A percentile compares a stretch with the other conserved stretches of the same genome.
Conservation (phyloP, 2,888 invertebrate species). For the Rotaria sp. region DNA sequence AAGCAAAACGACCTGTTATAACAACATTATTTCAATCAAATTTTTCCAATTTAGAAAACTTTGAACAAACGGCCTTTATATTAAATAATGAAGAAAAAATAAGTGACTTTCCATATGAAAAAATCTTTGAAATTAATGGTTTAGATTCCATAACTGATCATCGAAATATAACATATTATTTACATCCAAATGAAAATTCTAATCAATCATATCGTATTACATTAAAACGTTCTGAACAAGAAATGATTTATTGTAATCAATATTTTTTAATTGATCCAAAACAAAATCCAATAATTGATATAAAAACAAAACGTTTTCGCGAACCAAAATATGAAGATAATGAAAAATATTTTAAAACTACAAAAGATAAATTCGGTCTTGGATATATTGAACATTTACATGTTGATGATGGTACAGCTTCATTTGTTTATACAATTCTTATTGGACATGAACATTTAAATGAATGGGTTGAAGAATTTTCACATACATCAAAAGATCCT, state of each 20-base stretch:
- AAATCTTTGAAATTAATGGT: not conserved
- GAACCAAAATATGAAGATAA: conserved; percentile 18
- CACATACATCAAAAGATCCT: not conserved
- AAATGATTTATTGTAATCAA: conserved; percentile 6
- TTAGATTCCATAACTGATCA: not conserved
- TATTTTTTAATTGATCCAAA: conserved; percentile 14
- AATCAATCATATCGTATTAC: not conserved
- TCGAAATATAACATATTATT: conserved; percentile 4
- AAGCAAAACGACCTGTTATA: not conserved
- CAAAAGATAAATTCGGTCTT: conserved; percentile 23
- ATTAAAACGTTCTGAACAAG: not conserved
- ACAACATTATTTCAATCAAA: conserved; percentile 23
- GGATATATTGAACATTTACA: conserved; percentile 26
- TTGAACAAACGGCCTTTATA: not conserved
- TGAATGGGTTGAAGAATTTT: conserved; percentile 1
- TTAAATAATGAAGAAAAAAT: not conserved
- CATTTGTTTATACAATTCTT: conserved; percentile 25
- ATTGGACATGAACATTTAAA: not conserved
- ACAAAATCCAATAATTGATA: not conserved
- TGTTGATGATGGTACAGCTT: not conserved
- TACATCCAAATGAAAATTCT: conserved; percentile 2
- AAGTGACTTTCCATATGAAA: not conserved
- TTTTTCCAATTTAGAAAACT: not conserved
- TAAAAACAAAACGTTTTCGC: not conserved
- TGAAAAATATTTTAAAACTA: conserved; percentile 22